Evolutionary conservation across 1,140 invertebrate species (phyloP), one percentile per base, ranked within the genome.

Genomic region (Drosophila mojavensis): DNA sequence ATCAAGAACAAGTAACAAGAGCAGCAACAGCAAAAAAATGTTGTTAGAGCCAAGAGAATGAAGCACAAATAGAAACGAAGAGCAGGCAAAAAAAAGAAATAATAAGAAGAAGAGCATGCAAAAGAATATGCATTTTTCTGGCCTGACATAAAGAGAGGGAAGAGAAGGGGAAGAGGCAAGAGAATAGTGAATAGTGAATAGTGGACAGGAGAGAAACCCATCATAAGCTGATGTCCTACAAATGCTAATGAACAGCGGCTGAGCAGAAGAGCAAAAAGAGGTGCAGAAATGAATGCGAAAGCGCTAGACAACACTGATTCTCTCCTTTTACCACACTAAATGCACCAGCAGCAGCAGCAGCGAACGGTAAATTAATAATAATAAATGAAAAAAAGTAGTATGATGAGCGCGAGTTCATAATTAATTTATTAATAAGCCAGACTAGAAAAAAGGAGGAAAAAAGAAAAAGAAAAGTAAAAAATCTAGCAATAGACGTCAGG

Each of bases 341-440:
- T 24, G 45, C 11, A 36, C 17, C 9, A 7, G 5, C 43, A 39
- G 62, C 55, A 20, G 20, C 20, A 20, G 20, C 20, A 20, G 2
- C 61, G 30, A 36, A 36, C 20, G 68, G 53, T 71, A 71, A 71
- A 65, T 71, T 71, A 71, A 71, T 73, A 68, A 61, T 67, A 68
- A 61, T 67, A 60, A 61, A 60, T 10, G 26, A 26, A 50, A 50
- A 50, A 50, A 50, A 24, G 3, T 30, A 68, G 53, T 48, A 61
- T 73, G 70, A 61, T 55, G 55, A 61, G 64, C 64, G 70, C 64
- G 60, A 73, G 70, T 68, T 53, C 48, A 68, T 68, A 68, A 73
- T 73, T 73, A 73, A 73, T 73, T 73, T 56, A 73, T 68, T 73
- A 67, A 73, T 68, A 68, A 68, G 36, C 70, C 56, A 68, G 70